These are phyloP conservation scores for Phortica variegata DNA, from an alignment of 1,140 invertebrate genomes.

Conservation along the genomic window DNA sequence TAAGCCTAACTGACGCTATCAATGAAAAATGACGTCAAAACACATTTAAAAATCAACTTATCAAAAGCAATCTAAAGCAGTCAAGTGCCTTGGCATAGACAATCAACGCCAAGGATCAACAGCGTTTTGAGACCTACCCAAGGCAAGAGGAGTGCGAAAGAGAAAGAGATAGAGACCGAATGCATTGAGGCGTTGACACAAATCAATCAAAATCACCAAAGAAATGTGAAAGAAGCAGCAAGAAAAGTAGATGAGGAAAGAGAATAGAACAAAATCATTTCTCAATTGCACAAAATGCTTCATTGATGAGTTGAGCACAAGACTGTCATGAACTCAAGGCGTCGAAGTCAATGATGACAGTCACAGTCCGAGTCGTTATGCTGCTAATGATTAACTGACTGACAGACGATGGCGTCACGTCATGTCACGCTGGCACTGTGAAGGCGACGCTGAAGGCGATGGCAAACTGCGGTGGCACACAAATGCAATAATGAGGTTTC, in stretches of 20 bases:
- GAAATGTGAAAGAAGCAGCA: no score
- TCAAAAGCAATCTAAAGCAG: not conserved
- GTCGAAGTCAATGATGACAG: slow-evolving; percentile 10
- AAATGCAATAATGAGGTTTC: not conserved
- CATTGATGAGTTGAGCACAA: slow-evolving; percentile 11
- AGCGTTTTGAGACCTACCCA: not conserved
- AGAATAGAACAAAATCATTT: not conserved
- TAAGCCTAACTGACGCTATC: slow-evolving; percentile 19
- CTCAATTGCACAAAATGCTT: slow-evolving; percentile 5
- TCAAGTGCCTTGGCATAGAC: not conserved
- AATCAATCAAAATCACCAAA: slow-evolving; percentile 28
- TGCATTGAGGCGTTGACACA: slow-evolving; percentile 29
- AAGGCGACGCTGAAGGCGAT: slow-evolving; percentile 23
- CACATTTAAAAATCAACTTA: not conserved
- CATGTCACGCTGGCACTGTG: slow-evolving; percentile 22
- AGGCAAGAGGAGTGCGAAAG: not conserved
- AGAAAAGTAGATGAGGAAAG: no score
- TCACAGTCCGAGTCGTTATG: no score
- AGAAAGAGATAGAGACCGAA: slow-evolving; percentile 12
- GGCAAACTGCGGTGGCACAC: slow-evolving; percentile 24
- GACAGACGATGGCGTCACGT: slow-evolving; percentile 4
- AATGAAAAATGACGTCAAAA: slow-evolving; percentile 24
- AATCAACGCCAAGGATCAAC: slow-evolving; percentile 16
- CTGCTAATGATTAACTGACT: no score
- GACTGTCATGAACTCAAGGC: slow-evolving; percentile 17